A percentile compares a stretch with the other conserved stretches of the same genome.
These are phyloP conservation scores for Paedocypris sp. DNA, from an alignment of 2,113 vertebrate genomes.

Conservation along the genomic window DNA sequence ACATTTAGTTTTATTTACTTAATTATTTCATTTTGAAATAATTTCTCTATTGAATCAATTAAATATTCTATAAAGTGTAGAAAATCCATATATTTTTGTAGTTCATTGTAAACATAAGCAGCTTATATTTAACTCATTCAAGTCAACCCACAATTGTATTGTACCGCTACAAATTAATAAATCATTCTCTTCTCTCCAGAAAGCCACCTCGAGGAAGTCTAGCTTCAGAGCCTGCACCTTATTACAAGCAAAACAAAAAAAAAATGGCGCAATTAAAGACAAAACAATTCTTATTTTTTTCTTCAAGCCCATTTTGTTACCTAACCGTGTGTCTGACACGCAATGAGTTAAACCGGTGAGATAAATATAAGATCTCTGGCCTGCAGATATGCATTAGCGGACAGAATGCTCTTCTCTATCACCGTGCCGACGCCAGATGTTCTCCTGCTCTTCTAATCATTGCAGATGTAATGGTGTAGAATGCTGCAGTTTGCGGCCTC, in stretches of 20 bases:
- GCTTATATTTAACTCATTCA: too few relatives aligned
- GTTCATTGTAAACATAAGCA: too few relatives aligned
- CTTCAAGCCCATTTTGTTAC: constrained; percentile 16
- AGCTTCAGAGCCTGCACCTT: neutral
- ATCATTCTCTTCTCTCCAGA: neutral
- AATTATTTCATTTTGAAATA: too few relatives aligned
- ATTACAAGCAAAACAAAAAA: too few relatives aligned
- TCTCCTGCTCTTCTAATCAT: constrained; percentile 93
- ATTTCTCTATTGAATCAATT: too few relatives aligned
- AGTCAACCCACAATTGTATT: too few relatives aligned
- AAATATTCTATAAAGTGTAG: too few relatives aligned
- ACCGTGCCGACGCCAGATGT: constrained; percentile 94
- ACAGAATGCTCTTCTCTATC: constrained; percentile 86
- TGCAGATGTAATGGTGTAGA: constrained; percentile 98
- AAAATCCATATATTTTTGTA: too few relatives aligned
- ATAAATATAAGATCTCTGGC: constrained; percentile 79
- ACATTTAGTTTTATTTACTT: too few relatives aligned
- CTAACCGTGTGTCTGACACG: constrained; percentile 24
- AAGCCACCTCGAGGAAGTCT: neutral
- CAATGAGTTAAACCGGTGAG: constrained; percentile 78
- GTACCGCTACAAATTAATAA: too few relatives aligned
- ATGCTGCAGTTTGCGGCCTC: constrained; percentile 94
- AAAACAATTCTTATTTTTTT: constrained; percentile 36
- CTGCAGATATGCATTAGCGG: constrained; percentile 96
- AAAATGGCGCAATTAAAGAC: neutral